These are phyloP conservation scores for Hephaestus fuliginosus DNA, from an alignment of 2,797 vertebrate genomes.

Conservation along the genomic window DNA sequence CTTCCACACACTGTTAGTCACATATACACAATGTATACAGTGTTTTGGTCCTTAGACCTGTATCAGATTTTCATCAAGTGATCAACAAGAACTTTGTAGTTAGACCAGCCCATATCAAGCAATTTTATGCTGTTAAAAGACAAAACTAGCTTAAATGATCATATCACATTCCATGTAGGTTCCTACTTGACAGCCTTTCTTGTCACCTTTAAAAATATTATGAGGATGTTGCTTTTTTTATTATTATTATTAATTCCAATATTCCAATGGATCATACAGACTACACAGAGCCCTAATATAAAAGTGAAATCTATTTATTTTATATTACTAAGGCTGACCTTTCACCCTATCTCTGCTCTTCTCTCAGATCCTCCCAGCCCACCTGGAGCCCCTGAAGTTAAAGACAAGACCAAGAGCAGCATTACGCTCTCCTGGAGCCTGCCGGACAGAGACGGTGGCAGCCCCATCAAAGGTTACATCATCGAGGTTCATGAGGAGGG, in stretches of 20 bases:
- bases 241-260: too few species aligned
- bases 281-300: not conserved
- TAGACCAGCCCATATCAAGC: too few species aligned
- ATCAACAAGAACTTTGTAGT: not conserved
- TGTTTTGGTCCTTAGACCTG: not conserved
- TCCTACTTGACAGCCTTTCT: too few species aligned
- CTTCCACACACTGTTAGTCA: not conserved
- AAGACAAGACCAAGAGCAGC: slow-evolving; percentile 94
- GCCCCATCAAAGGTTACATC: slow-evolving; percentile 96
- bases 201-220: too few species aligned
- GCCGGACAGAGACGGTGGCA: slow-evolving; percentile 94
- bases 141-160: too few species aligned
- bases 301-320: not conserved
- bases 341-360: not conserved
- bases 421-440: slow-evolving; percentile 93
- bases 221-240: too few species aligned
- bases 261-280: not conserved
- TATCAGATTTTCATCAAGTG: not conserved
- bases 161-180: too few species aligned
- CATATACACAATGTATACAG: not conserved
- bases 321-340: not conserved
- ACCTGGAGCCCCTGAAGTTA: slow-evolving; percentile 90
- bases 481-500: slow-evolving; percentile 98
- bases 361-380: slow-evolving; percentile 89
- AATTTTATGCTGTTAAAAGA: too few species aligned